These are phyloP conservation scores for Melikaiella ostensackeni DNA, from an alignment of 2,888 invertebrate species.

Conservation along the genomic window DNA sequence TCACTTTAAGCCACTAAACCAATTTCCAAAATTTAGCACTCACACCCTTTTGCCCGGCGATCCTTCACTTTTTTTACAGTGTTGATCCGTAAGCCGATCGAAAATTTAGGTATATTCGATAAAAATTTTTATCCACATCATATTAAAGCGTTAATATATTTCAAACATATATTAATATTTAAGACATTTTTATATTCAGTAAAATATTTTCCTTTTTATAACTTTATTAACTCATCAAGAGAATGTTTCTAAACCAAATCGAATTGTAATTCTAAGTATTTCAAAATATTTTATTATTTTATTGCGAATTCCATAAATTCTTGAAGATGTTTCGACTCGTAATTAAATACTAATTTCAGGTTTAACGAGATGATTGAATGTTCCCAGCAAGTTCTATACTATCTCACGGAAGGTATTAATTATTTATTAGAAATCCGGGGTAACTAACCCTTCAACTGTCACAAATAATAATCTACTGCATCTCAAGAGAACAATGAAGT, in stretches of 20 bases:
- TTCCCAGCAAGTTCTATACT: constrained; percentile 3
- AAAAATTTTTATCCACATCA: too few relatives aligned
- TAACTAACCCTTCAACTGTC: constrained; percentile 15
- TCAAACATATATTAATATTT: too few relatives aligned
- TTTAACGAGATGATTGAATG: not conserved
- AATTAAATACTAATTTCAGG: constrained; percentile 11
- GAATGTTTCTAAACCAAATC: not conserved
- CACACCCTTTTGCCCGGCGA: too few relatives aligned
- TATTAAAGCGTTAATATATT: too few relatives aligned
- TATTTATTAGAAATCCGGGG: constrained; percentile 29
- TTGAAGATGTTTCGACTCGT: not conserved
- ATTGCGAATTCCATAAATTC: not conserved
- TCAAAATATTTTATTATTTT: not conserved
- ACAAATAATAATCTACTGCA: constrained; percentile 5
- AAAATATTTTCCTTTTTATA: not conserved
- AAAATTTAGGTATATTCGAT: too few relatives aligned
- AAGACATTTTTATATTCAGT: not conserved
- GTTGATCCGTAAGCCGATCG: too few relatives aligned
- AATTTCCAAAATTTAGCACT: too few relatives aligned
- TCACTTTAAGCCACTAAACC: too few relatives aligned
- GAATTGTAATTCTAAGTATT: not conserved
- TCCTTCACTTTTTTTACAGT: too few relatives aligned
- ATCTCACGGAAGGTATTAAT: constrained; percentile 1
- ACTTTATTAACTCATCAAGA: not conserved
- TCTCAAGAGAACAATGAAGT: not conserved